Evolutionary conservation across 1,140 invertebrate genomes (phyloP).

Genomic region (Eumaeus atala): DNA sequence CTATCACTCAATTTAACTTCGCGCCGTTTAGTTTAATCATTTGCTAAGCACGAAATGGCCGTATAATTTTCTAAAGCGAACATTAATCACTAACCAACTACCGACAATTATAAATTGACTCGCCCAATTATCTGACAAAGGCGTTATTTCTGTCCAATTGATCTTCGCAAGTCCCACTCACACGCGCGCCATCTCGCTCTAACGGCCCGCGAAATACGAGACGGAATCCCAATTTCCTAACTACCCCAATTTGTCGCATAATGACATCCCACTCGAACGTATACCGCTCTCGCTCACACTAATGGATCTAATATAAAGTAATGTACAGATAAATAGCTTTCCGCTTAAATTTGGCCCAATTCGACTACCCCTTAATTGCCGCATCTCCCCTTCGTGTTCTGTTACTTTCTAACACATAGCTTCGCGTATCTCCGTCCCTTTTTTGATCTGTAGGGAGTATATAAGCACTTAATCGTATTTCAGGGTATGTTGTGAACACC

Average conservation of each 20-base stretch:
- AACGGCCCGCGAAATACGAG: conserved; percentile 21
- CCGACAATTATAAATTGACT: conserved; percentile 31
- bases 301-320: conserved; percentile 71
- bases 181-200: conserved; percentile 22
- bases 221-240: conserved; percentile 50
- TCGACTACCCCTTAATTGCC: conserved; percentile 56
- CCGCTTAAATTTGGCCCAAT: conserved; percentile 68
- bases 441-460: conserved; percentile 49
- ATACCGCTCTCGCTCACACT: conserved; percentile 37
- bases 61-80: conserved; percentile 33
- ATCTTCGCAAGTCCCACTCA: conserved; percentile 21
- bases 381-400: conserved; percentile 46
- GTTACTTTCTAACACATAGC: conserved; percentile 31
- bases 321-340: conserved; percentile 70
- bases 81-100: conserved; percentile 44
- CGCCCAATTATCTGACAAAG: conserved; percentile 52
- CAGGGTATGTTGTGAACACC: conserved; percentile 45
- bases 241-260: conserved; percentile 63
- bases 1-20: conserved; percentile 5
- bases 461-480: conserved; percentile 72
- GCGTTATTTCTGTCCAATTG: conserved; percentile 29
- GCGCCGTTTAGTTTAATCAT: conserved; percentile 7
- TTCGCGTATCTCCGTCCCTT: conserved; percentile 31
- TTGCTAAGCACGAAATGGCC: conserved; percentile 10
- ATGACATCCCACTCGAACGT: conserved; percentile 36